Evolutionary conservation across 2,797 vertebrate genomes (phyloP).

Genomic region (Lacerta agilis): DNA sequence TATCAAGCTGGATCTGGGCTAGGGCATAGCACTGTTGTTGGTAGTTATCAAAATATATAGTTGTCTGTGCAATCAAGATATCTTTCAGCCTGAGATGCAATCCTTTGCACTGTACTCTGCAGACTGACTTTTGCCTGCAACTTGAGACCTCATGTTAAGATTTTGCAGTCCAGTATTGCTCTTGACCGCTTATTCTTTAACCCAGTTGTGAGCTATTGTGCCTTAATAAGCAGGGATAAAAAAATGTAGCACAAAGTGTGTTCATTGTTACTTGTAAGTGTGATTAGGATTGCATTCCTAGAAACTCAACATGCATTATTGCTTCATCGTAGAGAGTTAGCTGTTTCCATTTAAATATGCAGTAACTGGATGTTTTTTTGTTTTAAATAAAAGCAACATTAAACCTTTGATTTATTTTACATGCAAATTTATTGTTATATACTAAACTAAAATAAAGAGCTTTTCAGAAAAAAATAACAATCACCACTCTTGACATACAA

Average conservation of each 20-base stretch:
- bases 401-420: not conserved
- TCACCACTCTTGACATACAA: not conserved
- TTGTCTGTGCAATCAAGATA: not conserved
- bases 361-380: not conserved
- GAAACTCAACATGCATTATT: not conserved
- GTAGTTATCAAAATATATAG: not conserved
- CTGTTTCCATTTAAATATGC: not conserved
- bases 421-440: accelerated
- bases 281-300: not conserved
- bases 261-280: not conserved
- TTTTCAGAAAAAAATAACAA: not conserved
- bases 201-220: not conserved
- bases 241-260: not conserved
- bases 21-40: not conserved
- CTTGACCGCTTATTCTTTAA: not conserved
- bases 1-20: not conserved
- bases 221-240: not conserved
- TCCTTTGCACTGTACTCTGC: not conserved
- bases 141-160: not conserved
- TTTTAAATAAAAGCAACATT: not conserved
- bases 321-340: not conserved
- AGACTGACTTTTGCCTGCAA: conserved; percentile 22
- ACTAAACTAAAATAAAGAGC: no score
- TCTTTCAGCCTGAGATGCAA: not conserved
- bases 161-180: conserved; percentile 14